Conservation (phyloP, 2,888 invertebrate species). For the Stenchaetothrips biformis region DNA sequence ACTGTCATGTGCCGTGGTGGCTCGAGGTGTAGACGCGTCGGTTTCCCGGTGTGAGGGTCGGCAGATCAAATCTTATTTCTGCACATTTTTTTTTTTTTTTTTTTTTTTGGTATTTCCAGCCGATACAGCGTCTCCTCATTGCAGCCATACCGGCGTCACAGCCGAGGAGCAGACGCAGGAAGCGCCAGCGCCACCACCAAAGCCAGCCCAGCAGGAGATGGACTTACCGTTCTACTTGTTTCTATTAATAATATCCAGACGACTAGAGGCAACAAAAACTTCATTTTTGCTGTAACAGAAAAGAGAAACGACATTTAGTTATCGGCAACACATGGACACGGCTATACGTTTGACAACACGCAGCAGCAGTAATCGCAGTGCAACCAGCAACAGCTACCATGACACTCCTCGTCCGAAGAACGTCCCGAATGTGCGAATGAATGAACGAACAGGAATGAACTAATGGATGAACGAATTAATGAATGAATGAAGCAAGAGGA, state of each 20-base stretch:
- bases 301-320: constrained; percentile 40
- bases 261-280: constrained; percentile 87
- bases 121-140: not conserved
- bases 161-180: not conserved
- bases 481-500: not conserved
- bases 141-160: not conserved
- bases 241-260: constrained; percentile 74
- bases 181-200: not conserved
- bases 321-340: too few relatives aligned
- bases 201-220: not conserved
- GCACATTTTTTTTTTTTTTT: too few relatives aligned
- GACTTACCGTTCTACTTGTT: constrained; percentile 19
- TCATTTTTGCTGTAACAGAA: constrained; percentile 83
- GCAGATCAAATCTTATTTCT: too few relatives aligned
- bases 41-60: too few relatives aligned
- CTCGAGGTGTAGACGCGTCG: too few relatives aligned
- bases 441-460: not conserved
- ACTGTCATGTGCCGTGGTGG: too few relatives aligned
- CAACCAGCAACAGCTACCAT: too few relatives aligned
- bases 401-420: too few relatives aligned
- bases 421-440: not conserved
- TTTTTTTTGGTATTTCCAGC: not conserved
- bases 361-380: too few relatives aligned
- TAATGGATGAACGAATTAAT: not conserved
- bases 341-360: too few relatives aligned